phyloP scores from a whole-genome alignment of 2,113 vertebrate genomes.

The Misgurnus mizolepis region DNA sequence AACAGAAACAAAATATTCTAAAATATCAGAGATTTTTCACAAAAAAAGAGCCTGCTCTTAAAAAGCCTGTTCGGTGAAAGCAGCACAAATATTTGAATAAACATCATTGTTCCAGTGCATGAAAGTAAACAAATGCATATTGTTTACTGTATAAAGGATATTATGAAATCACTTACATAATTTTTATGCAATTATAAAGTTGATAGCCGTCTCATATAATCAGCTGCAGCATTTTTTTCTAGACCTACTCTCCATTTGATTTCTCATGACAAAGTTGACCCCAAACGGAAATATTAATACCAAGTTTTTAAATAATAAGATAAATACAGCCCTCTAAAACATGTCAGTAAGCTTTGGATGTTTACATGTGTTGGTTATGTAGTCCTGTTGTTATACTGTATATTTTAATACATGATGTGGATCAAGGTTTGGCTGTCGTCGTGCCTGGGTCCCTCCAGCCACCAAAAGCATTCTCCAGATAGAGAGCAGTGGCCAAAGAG shows the following conservation, averaged over 20 bases:
- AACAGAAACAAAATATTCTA: neutral
- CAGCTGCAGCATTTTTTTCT: neutral
- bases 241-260: neutral
- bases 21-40: neutral
- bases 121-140: neutral
- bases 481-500: constrained; percentile 77
- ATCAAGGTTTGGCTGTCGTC: neutral
- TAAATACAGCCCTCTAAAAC: constrained; percentile 1
- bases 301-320: neutral
- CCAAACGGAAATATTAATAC: neutral
- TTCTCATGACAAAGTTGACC: too few species aligned
- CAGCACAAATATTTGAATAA: neutral
- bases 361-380: constrained; percentile 20
- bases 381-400: constrained; percentile 1
- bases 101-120: neutral
- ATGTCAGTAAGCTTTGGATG: constrained; percentile 25
- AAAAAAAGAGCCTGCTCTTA: constrained; percentile 6
- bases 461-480: constrained; percentile 84
- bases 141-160: neutral
- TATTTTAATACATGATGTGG: neutral
- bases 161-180: neutral
- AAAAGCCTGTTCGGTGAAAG: neutral
- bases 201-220: neutral
- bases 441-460: constrained; percentile 85
- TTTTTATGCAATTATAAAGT: neutral